phyloP scores from a whole-genome alignment of 2,888 invertebrate genomes.

The Erebia aethiops region DNA sequence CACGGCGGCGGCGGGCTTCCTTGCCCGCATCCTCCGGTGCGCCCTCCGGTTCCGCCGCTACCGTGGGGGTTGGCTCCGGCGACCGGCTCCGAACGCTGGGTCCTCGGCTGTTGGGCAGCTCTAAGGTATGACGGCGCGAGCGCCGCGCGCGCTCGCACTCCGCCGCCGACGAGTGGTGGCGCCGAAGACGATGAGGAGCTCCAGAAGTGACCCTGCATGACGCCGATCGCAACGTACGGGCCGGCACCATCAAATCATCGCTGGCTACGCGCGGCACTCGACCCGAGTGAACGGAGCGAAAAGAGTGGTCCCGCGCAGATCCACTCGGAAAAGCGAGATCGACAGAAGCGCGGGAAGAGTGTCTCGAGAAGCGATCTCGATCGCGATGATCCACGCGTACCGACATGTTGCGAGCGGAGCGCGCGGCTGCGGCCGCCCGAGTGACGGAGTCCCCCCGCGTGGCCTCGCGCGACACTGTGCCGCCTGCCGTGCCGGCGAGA shows the following conservation, averaged over 20 bases:
- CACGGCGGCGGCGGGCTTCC: conserved; percentile 86
- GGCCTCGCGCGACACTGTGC: conserved; percentile 26
- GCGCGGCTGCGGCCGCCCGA: conserved; percentile 79
- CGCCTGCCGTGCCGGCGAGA: conserved; percentile 49
- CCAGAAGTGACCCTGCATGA: conserved; percentile 76
- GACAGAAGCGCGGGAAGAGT: conserved; percentile 79
- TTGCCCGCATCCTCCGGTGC: conserved; percentile 83
- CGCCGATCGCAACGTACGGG: conserved; percentile 76
- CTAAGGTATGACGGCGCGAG: conserved; percentile 72
- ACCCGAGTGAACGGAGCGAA: conserved; percentile 76
- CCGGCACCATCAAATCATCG: conserved; percentile 78
- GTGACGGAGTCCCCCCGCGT: conserved; percentile 59
- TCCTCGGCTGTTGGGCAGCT: conserved; percentile 72
- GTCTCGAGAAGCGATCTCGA: conserved; percentile 77
- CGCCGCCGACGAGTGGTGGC: conserved; percentile 77
- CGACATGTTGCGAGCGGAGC: conserved; percentile 78
- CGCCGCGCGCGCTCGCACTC: conserved; percentile 78
- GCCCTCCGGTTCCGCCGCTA: conserved; percentile 66
- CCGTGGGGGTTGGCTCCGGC: conserved; percentile 67
- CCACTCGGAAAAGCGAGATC: conserved; percentile 73
- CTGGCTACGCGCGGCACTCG: conserved; percentile 75
- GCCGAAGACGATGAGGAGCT: conserved; percentile 74
- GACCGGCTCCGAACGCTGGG: conserved; percentile 76
- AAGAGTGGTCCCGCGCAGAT: conserved; percentile 73
- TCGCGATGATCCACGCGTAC: conserved; percentile 77